A percentile compares a stretch with the other conserved stretches of the same genome.
These are phyloP conservation scores for Dolomedes plantarius DNA, from an alignment of 2,888 invertebrate species.

Conservation along the genomic window DNA sequence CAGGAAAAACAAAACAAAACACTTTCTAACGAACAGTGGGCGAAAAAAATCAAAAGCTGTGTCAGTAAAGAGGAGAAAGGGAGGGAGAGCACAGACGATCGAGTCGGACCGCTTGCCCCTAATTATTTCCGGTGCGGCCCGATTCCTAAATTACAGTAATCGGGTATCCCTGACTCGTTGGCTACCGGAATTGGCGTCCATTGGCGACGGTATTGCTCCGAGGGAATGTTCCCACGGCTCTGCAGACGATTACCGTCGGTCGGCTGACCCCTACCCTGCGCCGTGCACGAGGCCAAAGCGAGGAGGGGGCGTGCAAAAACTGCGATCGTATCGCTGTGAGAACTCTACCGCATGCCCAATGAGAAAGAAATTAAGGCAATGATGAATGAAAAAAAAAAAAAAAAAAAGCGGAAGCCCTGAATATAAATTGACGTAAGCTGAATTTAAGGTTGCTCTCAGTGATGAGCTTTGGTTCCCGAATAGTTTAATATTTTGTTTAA, in stretches of 20 bases:
- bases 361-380: not conserved
- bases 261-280: slow-evolving; percentile 44
- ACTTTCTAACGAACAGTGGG: not conserved
- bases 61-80: too few relatives aligned
- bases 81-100: not conserved
- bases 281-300: slow-evolving; percentile 31
- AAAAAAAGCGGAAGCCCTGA: too few relatives aligned
- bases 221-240: slow-evolving; percentile 32
- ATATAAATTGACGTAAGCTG: too few relatives aligned
- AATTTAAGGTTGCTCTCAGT: too few relatives aligned
- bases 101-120: not conserved
- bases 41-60: too few relatives aligned
- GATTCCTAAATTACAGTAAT: slow-evolving; percentile 50
- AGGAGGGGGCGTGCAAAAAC: not conserved
- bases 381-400: not conserved
- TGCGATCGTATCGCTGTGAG: not conserved
- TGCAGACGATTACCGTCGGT: slow-evolving; percentile 22
- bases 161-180: slow-evolving; percentile 35
- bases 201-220: slow-evolving; percentile 15
- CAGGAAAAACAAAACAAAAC: not conserved
- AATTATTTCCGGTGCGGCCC: slow-evolving; percentile 64
- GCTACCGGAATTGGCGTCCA: slow-evolving; percentile 48
- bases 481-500: too few relatives aligned
- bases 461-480: too few relatives aligned
- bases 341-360: not conserved